Percentiles rank a stretch among this genome's conserved stretches.
phyloP scores from a whole-genome alignment of 2,113 vertebrate genomes.

The Engystomops pustulosus region DNA sequence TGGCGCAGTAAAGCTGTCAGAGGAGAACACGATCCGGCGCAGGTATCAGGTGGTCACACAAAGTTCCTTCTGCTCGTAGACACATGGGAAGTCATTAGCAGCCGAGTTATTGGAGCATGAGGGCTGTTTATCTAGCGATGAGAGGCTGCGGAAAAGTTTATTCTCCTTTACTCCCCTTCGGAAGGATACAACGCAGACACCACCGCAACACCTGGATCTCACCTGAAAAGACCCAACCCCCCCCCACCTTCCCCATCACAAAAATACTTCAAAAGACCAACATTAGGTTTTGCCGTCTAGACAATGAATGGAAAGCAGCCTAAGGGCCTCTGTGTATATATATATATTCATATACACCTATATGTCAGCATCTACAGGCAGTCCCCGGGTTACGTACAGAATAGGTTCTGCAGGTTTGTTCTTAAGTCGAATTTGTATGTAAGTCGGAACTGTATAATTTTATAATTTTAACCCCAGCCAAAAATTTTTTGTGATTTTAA shows the following conservation, averaged over 20 bases:
- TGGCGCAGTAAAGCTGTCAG: neutral
- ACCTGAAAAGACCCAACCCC: slow-evolving; percentile 4
- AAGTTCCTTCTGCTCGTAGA: neutral
- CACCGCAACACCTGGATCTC: slow-evolving; percentile 27
- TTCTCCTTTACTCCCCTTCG: neutral
- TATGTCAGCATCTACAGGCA: too few species aligned
- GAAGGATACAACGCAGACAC: slow-evolving; percentile 39
- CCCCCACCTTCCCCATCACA: neutral
- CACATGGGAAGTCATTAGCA: slow-evolving; percentile 43
- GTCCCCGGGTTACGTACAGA: too few species aligned
- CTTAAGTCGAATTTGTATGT: too few species aligned
- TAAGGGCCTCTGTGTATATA: slow-evolving; percentile 1
- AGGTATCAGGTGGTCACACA: neutral
- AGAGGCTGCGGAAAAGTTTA: slow-evolving; percentile 30
- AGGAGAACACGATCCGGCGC: too few species aligned
- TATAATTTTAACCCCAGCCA: too few species aligned
- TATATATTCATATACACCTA: too few species aligned
- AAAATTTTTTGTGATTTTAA: too few species aligned
- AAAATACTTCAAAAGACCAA: slow-evolving; percentile 24
- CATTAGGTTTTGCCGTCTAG: slow-evolving; percentile 39
- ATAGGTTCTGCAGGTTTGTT: too few species aligned
- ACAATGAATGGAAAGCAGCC: neutral
- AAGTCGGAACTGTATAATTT: too few species aligned
- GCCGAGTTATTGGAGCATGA: slow-evolving; percentile 39
- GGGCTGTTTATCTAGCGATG: slow-evolving; percentile 50